Conservation (phyloP, 2,113 vertebrate species). For the Ahaetulla prasina region DNA sequence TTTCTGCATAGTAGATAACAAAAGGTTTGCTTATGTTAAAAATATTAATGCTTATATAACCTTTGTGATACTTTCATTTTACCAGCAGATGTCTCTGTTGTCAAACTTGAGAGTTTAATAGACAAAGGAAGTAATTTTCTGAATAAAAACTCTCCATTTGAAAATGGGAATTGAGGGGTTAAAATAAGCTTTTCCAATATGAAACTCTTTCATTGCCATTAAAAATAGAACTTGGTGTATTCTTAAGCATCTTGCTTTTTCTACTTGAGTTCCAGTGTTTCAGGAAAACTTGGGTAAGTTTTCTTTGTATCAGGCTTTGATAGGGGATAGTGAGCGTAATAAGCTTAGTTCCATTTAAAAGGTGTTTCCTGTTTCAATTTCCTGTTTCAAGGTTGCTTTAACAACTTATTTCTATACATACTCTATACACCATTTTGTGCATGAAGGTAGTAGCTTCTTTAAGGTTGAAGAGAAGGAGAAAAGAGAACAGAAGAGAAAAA, state of each 20-base stretch:
- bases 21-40: neutral
- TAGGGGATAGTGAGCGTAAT: neutral
- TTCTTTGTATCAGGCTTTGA: conserved; percentile 2
- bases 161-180: conserved; percentile 28
- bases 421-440: conserved; percentile 1
- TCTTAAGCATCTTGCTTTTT: neutral
- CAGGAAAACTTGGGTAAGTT: conserved; percentile 21
- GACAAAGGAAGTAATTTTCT: conserved; percentile 64
- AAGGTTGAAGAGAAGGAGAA: conserved; percentile 40
- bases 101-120: conserved; percentile 49
- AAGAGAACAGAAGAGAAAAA: conserved; percentile 31
- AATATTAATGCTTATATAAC: conserved; percentile 7
- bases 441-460: conserved; percentile 63
- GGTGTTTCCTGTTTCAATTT: neutral
- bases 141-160: conserved; percentile 55
- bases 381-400: conserved; percentile 10
- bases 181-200: neutral
- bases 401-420: neutral
- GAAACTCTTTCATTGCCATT: conserved; percentile 6
- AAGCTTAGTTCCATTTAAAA: conserved; percentile 16
- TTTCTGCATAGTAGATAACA: neutral
- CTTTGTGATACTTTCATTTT: conserved; percentile 40
- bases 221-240: conserved; percentile 19
- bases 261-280: neutral
- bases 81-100: conserved; percentile 68